Base-by-base conservation (phyloP, 30 jellyfish, hydroid and myxozoan genomes). In the Hydractinia echinata region DNA sequence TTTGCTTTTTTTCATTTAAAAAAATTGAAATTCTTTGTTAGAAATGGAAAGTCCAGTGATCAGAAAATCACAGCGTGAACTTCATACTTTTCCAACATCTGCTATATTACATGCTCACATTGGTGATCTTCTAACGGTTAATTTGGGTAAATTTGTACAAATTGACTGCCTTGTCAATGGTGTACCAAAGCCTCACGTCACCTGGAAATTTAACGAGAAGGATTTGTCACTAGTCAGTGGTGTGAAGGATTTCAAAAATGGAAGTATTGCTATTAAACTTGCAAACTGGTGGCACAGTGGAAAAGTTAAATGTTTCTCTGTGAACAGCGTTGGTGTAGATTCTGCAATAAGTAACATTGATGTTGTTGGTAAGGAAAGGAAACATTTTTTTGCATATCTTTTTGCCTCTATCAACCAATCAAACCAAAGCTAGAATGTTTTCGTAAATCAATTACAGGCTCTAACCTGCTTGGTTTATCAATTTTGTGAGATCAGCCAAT, bases 301-400 rank as follows among this genome's bases (percentile, higher is more conserved):
- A 10, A 53, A 58, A 7, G 83, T 76, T 76, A 70, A 83, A 20
- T 89, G 96, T 69, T 79, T 82, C 54, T 88, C 78, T 18, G 74
- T 84, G 67, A 89, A 89, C 82, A 79, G 71, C 83, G 54, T 73
- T 52, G 96, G 96, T 20, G 93, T 83, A 7, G 96, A 84, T 52
- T 77, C 81, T 21, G 54, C 10, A 16, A 44, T 79, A 4, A 81
- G 91, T 18, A 48, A 50, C 73, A 18, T 83, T 53, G 79, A 79
- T 67, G 76, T 88, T 53, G 73, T 88, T 15, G 94, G 93, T 88
- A 51, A 61, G 93, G 44, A 30, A 30, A 30, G 44, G 44, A 30
- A 30, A 30, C 44, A 30, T 30, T 30, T 30, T 30, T 30, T 30
- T 1, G 44, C 44, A 30, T 30, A 30, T 30, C 44, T 30, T 30